A percentile compares a stretch with the other conserved stretches of the same genome.
Evolutionary conservation across 2,888 invertebrate genomes (phyloP).

Genomic region (Erannis defoliaria): DNA sequence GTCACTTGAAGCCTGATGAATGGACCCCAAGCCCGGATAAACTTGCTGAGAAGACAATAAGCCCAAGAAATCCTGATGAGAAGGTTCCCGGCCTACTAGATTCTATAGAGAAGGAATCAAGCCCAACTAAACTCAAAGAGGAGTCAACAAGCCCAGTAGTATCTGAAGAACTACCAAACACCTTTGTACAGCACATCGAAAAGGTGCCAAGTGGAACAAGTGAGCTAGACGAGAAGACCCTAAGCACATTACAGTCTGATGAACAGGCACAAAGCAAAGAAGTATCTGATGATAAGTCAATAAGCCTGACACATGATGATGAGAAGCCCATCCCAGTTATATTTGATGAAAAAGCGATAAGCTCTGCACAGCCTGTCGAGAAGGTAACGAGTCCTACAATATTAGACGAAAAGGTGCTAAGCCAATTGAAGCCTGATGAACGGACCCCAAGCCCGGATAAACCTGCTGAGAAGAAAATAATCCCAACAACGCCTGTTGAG

Average conservation of each 20-base stretch:
- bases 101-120: not conserved
- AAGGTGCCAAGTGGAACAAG: slow-evolving; percentile 11
- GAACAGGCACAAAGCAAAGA: not conserved
- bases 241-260: not conserved
- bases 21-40: no score
- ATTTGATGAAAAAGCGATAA: slow-evolving; percentile 19
- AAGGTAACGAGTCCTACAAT: slow-evolving; percentile 25
- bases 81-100: no score
- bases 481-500: not conserved
- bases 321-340: no score
- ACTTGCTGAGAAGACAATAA: no score
- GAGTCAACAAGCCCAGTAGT: not conserved
- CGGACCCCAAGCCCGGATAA: not conserved
- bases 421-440: slow-evolving; percentile 4
- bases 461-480: not conserved
- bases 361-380: slow-evolving; percentile 17
- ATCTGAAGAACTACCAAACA: no score
- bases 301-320: slow-evolving; percentile 1
- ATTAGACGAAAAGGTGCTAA: not conserved
- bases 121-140: slow-evolving; percentile 7
- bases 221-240: not conserved
- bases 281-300: slow-evolving; percentile 16
- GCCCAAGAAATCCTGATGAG: no score
- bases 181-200: slow-evolving; percentile 12
- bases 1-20: no score